Evolutionary conservation across 2,797 vertebrate genomes (phyloP).

Genomic region (Euthynnus affinis): DNA sequence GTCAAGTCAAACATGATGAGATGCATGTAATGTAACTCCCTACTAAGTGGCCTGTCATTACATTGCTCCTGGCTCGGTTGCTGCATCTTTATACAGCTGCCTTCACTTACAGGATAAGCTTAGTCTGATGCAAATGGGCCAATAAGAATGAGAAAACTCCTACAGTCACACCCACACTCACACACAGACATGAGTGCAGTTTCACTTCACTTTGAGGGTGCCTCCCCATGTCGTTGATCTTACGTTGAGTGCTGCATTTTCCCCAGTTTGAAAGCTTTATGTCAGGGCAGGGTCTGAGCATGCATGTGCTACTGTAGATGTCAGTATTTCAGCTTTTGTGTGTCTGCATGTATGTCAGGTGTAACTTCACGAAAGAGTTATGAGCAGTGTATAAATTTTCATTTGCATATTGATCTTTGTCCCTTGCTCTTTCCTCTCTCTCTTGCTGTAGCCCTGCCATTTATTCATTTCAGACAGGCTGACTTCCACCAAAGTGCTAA

Average conservation of each 20-base stretch:
- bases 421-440: neutral
- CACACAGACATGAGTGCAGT: constrained; percentile 21
- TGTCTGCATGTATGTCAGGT: neutral
- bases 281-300: constrained; percentile 1
- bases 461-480: constrained; percentile 20
- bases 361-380: constrained; percentile 38
- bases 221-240: constrained; percentile 17
- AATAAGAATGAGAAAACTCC: constrained; percentile 26
- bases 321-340: constrained; percentile 40
- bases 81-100: constrained; percentile 37
- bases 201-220: constrained; percentile 21
- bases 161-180: neutral
- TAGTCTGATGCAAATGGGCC: constrained; percentile 25
- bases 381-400: constrained; percentile 27
- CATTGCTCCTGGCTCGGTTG: constrained; percentile 38
- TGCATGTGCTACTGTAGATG: constrained; percentile 2
- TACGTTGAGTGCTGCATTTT: constrained; percentile 32
- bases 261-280: constrained; percentile 38
- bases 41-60: constrained; percentile 39
- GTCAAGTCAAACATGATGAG: constrained; percentile 36
- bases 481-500: constrained; percentile 46
- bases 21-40: constrained; percentile 38
- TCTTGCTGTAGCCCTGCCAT: constrained; percentile 11
- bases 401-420: constrained; percentile 55
- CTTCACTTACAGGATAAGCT: constrained; percentile 42